Conservation (phyloP, 2,888 invertebrate species). For the Sthenelais limicola region DNA sequence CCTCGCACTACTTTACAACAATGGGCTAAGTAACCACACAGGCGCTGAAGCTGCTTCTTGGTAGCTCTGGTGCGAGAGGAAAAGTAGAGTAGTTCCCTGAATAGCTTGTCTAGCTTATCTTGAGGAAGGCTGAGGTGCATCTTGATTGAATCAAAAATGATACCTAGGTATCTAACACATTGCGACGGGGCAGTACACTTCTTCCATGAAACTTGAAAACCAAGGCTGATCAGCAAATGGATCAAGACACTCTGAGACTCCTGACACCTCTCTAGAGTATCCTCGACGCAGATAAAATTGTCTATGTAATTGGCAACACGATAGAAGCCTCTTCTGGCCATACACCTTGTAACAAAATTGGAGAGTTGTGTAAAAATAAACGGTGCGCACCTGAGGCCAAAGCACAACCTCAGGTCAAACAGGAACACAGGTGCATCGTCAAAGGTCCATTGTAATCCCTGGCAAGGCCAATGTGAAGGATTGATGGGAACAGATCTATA, state of each 20-base stretch:
- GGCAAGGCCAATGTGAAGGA: neutral
- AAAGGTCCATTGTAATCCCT: neutral
- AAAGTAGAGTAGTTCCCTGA: neutral
- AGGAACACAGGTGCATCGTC: neutral
- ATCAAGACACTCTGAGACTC: neutral
- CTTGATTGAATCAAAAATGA: neutral
- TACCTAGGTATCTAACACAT: neutral
- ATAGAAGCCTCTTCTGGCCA: neutral
- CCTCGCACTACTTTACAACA: neutral
- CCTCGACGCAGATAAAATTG: neutral
- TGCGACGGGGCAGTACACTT: neutral
- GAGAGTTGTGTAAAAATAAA: conserved; percentile 7
- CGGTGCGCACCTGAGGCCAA: conserved; percentile 1
- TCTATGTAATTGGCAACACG: neutral
- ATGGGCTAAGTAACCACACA: neutral
- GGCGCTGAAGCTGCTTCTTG: neutral
- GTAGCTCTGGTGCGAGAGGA: neutral
- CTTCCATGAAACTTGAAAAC: neutral
- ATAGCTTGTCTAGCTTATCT: neutral
- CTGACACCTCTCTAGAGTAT: neutral
- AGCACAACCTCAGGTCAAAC: neutral
- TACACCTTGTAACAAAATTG: neutral
- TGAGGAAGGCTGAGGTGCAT: neutral
- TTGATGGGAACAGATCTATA: neutral
- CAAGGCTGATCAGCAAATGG: neutral